Evolutionary conservation across 2,888 invertebrate genomes (phyloP).

Genomic region (Eulithis testata): DNA sequence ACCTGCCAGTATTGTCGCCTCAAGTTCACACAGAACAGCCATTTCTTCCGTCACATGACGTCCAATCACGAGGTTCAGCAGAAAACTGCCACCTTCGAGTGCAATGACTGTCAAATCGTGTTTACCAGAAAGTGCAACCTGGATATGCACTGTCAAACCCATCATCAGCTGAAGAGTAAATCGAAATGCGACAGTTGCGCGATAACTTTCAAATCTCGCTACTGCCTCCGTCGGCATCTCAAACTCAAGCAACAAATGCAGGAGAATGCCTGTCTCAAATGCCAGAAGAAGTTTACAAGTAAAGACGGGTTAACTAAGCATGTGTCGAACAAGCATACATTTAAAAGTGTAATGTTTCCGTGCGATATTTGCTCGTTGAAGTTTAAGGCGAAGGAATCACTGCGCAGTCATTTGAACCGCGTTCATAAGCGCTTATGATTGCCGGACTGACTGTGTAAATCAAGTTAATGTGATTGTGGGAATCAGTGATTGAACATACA

Average conservation of each 20-base stretch:
- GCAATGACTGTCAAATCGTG: slow-evolving; percentile 73
- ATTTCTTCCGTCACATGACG: slow-evolving; percentile 78
- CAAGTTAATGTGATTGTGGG: not conserved
- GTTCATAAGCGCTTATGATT: slow-evolving; percentile 77
- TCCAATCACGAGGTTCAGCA: slow-evolving; percentile 74
- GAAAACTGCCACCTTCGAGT: slow-evolving; percentile 67
- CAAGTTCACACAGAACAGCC: slow-evolving; percentile 76
- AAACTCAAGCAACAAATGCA: slow-evolving; percentile 70
- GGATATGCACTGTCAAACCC: slow-evolving; percentile 70
- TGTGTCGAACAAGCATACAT: slow-evolving; percentile 69
- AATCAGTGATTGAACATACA: not conserved
- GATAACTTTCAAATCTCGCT: slow-evolving; percentile 75
- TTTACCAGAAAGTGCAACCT: slow-evolving; percentile 69
- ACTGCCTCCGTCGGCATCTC: slow-evolving; percentile 73
- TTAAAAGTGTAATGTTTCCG: slow-evolving; percentile 68
- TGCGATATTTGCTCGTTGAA: slow-evolving; percentile 72
- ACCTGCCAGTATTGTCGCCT: slow-evolving; percentile 74
- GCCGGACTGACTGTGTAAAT: slow-evolving; percentile 13
- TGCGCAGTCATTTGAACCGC: slow-evolving; percentile 66
- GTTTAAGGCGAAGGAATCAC: slow-evolving; percentile 71
- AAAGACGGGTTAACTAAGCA: slow-evolving; percentile 70
- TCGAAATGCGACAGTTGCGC: slow-evolving; percentile 74
- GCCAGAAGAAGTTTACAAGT: slow-evolving; percentile 72
- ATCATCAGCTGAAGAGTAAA: slow-evolving; percentile 70
- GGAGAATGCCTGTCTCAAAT: slow-evolving; percentile 73